Conservation (phyloP, 2,113 vertebrate genomes). For the Hydrolagus affinis region DNA sequence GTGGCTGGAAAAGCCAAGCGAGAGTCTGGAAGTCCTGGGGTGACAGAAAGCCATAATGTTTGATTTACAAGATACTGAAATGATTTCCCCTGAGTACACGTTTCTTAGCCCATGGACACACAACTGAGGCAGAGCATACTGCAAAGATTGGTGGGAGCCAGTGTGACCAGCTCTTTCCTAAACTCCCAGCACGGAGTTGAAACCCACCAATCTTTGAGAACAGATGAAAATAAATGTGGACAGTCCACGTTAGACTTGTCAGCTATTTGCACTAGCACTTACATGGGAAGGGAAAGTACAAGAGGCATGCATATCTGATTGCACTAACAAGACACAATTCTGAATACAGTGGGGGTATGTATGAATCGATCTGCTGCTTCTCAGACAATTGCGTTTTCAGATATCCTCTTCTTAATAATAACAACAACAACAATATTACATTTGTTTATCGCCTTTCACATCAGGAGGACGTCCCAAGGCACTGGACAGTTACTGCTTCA, state of each 20-base stretch:
- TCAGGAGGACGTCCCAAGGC: no score
- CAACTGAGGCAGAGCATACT: neutral
- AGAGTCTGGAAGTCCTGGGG: neutral
- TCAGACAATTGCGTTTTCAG: no score
- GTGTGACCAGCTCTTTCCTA: neutral
- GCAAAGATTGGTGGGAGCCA: no score
- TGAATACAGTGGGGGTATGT: no score
- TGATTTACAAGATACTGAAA: slow-evolving; percentile 4
- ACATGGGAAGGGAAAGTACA: no score
- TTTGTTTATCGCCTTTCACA: no score
- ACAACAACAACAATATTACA: no score
- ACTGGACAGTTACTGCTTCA: no score
- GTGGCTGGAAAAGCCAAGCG: neutral
- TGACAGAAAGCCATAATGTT: neutral
- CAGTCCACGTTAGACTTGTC: neutral
- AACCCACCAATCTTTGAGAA: neutral
- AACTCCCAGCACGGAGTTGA: neutral
- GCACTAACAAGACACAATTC: neutral
- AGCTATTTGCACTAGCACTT: neutral
- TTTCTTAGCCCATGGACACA: neutral
- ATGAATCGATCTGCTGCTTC: no score
- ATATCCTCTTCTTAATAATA: no score
- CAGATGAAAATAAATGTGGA: neutral
- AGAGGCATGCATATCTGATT: neutral
- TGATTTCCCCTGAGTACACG: neutral